A percentile compares a stretch with the other conserved stretches of the same genome.
Conservation (phyloP, 1,140 invertebrate species). For the Andricus grossulariae region DNA sequence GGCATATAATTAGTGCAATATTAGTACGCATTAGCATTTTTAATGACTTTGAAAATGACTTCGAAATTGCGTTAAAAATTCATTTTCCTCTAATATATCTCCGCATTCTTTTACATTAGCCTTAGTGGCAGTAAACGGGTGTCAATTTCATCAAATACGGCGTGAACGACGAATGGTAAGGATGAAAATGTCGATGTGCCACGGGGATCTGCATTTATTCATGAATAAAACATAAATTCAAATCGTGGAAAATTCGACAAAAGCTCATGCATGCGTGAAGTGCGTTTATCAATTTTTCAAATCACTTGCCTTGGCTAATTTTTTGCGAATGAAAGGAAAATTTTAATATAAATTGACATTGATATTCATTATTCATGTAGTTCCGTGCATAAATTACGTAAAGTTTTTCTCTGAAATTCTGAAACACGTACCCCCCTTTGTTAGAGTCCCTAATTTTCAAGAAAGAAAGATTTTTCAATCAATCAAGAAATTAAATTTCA, state of each 20-base stretch:
- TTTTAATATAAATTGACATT: constrained; percentile 1
- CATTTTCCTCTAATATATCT: constrained; percentile 33
- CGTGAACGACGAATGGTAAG: constrained; percentile 32
- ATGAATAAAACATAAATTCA: constrained; percentile 24
- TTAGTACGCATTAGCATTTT: not conserved
- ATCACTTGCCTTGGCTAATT: not conserved
- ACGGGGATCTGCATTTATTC: not conserved
- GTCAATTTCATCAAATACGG: constrained; percentile 41
- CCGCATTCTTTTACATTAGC: too few relatives aligned
- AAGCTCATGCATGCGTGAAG: not conserved
- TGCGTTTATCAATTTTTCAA: not conserved
- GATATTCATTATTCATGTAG: not conserved
- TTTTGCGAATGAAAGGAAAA: not conserved
- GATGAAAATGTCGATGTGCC: not conserved
- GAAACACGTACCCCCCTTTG: too few relatives aligned
- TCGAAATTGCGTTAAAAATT: constrained; percentile 31
- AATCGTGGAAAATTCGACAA: constrained; percentile 25
- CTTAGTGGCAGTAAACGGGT: not conserved
- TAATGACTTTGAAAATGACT: not conserved
- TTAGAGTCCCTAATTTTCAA: too few relatives aligned
- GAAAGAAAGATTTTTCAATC: too few relatives aligned
- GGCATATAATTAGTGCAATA: constrained; percentile 9
- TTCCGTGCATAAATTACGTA: too few relatives aligned
- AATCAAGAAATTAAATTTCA: too few relatives aligned
- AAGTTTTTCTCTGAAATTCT: too few relatives aligned